phyloP scores from a whole-genome alignment of 2,797 vertebrate species.

The Tamandua tetradactyla region DNA sequence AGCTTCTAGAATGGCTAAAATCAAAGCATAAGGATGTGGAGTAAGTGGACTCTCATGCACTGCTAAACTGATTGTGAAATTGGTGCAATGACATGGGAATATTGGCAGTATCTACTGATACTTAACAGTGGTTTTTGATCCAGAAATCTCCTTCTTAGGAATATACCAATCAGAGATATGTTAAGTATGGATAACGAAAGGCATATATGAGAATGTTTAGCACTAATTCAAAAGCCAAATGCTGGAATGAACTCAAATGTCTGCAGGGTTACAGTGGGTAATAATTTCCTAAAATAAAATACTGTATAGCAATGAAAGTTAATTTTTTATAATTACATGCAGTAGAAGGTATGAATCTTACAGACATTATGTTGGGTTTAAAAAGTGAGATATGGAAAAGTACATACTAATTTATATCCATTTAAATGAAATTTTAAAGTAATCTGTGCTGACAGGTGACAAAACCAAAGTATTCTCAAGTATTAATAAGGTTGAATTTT shows the following conservation, averaged over 20 bases:
- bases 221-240: not conserved
- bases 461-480: not conserved
- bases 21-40: not conserved
- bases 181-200: not conserved
- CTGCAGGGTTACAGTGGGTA: not conserved
- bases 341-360: not conserved
- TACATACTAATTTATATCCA: not conserved
- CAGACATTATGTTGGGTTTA: not conserved
- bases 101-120: too few relatives aligned
- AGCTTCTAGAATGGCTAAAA: not conserved
- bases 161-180: not conserved
- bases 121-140: too few relatives aligned
- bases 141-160: too few relatives aligned
- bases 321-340: not conserved
- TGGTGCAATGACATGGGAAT: not conserved
- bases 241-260: not conserved
- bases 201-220: not conserved
- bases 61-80: not conserved
- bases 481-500: not conserved
- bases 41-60: not conserved
- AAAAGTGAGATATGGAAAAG: not conserved
- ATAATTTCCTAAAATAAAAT: slow-evolving; percentile 22
- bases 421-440: not conserved
- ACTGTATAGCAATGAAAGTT: not conserved
- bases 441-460: not conserved